phyloP scores from a whole-genome alignment of 2,113 vertebrate genomes.

The Campylomormyrus numenius region DNA sequence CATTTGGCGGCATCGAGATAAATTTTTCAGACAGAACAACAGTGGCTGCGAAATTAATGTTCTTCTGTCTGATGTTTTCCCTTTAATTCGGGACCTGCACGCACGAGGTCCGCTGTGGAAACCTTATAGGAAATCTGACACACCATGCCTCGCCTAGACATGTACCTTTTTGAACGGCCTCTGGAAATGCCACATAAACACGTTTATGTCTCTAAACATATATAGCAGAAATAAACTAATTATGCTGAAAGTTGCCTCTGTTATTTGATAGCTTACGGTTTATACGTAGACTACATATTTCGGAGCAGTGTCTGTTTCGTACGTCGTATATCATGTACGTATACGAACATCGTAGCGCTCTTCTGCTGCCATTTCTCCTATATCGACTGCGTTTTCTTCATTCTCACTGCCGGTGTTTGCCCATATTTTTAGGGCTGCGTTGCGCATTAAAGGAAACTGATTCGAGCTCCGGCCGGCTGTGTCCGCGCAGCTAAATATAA shows the following conservation, averaged over 20 bases:
- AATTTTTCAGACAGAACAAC: not conserved
- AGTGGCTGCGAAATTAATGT: not conserved
- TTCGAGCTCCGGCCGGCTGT: constrained; percentile 47
- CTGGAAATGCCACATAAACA: not conserved
- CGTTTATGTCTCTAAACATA: not conserved
- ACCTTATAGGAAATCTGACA: not conserved
- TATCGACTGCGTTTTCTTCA: not conserved
- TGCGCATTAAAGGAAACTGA: constrained; percentile 42
- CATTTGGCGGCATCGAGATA: not conserved
- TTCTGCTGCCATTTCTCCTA: not conserved
- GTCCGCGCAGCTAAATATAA: constrained; percentile 55
- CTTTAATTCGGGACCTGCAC: not conserved
- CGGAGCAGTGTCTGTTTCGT: not conserved
- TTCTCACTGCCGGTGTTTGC: not conserved
- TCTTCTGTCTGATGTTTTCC: not conserved
- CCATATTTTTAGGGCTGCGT: constrained; percentile 41
- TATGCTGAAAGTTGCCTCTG: not conserved
- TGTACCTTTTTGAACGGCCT: not conserved
- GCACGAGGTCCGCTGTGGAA: not conserved
- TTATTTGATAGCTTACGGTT: not conserved
- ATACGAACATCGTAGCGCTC: not conserved
- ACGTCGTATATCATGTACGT: not conserved
- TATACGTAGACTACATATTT: not conserved
- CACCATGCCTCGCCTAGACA: not conserved
- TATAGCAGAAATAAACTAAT: not conserved